phyloP scores from a whole-genome alignment of 1,140 invertebrate species.

The Drosophila repleta region DNA sequence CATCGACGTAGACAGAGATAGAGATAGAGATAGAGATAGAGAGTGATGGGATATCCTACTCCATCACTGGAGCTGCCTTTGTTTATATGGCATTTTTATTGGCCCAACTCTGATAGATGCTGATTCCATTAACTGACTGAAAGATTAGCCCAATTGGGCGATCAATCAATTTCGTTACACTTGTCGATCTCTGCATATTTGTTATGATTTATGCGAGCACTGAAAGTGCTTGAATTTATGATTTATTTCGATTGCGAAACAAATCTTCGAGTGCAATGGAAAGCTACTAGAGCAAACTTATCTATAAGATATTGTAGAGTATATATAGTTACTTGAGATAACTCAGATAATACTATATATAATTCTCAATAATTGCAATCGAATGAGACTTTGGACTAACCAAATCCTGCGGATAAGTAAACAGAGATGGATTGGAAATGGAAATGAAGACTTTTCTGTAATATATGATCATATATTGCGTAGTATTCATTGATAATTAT shows the following conservation, averaged over 20 bases:
- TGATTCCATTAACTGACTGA: conserved; percentile 45
- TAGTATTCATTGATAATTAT: no score
- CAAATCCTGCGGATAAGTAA: no score
- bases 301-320: background rate
- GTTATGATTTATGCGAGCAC: conserved; percentile 21
- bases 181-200: conserved; percentile 29
- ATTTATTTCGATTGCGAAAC: background rate
- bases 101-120: conserved; percentile 18
- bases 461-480: no score
- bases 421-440: no score
- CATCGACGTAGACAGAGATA: background rate
- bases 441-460: no score
- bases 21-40: conserved; percentile 6
- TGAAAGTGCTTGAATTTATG: background rate
- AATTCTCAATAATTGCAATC: background rate
- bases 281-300: no score
- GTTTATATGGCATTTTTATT: conserved; percentile 46
- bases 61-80: conserved; percentile 47
- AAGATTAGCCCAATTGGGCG: conserved; percentile 42
- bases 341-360: background rate
- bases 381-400: background rate
- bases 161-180: conserved; percentile 52
- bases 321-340: background rate
- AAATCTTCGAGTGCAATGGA: background rate
- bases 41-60: conserved; percentile 55